Conservation (phyloP, 2,888 invertebrate species). For the Lasioglossum oenotherae region DNA sequence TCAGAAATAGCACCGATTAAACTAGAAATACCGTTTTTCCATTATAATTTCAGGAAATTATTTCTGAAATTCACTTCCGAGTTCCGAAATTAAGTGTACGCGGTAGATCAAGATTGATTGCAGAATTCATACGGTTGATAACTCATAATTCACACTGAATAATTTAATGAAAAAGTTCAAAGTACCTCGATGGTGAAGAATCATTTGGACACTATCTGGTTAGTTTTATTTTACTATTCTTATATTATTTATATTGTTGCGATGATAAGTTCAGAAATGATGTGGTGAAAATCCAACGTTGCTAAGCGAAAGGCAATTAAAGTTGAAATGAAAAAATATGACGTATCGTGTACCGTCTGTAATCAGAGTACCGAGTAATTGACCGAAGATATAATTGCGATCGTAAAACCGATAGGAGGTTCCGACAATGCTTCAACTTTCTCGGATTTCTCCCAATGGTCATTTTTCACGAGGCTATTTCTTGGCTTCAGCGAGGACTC, state of each 20-base stretch:
- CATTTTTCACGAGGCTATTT: constrained; percentile 36
- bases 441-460: constrained; percentile 28
- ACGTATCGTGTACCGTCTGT: constrained; percentile 10
- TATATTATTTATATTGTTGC: background rate
- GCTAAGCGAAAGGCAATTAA: background rate
- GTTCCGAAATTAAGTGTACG: no score
- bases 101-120: background rate
- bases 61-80: background rate
- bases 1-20: background rate
- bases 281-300: background rate
- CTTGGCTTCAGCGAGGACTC: constrained; percentile 35
- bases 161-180: background rate
- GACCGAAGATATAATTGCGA: constrained; percentile 33
- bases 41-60: background rate
- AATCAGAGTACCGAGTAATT: constrained; percentile 39
- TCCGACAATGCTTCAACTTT: constrained; percentile 29
- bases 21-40: no score
- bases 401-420: constrained; percentile 38
- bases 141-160: background rate
- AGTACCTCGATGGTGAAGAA: background rate
- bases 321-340: constrained; percentile 21
- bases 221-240: no score
- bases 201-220: background rate
- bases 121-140: background rate
- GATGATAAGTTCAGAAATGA: background rate